Evolutionary conservation across 2,797 vertebrate genomes (phyloP).

Genomic region (Paramormyrops hopkinsi): DNA sequence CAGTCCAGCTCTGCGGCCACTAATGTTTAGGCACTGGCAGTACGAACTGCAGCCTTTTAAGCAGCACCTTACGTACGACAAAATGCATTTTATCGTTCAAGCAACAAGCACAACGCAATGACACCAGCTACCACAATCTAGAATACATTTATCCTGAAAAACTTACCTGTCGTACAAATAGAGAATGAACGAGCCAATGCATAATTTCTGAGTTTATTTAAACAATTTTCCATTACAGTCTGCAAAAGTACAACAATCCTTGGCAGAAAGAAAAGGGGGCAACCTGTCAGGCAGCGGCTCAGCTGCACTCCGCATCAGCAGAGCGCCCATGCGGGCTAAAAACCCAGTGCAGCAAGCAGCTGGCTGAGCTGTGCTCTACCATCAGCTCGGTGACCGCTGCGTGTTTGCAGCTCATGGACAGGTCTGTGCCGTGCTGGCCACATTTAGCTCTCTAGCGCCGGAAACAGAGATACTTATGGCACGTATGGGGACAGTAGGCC

Average conservation of each 20-base stretch:
- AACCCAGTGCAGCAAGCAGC: not conserved
- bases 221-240: constrained; percentile 30
- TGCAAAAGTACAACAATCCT: constrained; percentile 29
- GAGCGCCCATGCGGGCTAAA: not conserved
- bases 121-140: not conserved
- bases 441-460: not conserved
- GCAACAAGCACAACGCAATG: not conserved
- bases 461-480: not conserved
- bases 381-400: not conserved
- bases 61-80: not conserved
- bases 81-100: not conserved
- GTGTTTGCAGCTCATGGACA: not conserved
- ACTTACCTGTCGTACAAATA: not conserved
- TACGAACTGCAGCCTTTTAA: not conserved
- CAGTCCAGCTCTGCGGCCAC: not conserved
- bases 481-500: not conserved
- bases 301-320: not conserved
- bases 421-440: not conserved
- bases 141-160: not conserved
- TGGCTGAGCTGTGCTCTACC: not conserved
- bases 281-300: not conserved
- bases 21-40: not conserved
- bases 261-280: constrained; percentile 11
- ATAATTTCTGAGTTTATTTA: constrained; percentile 31
- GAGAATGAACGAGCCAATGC: not conserved